These are phyloP conservation scores for Micropterix aruncella DNA, from an alignment of 2,888 invertebrate species.

Conservation along the genomic window DNA sequence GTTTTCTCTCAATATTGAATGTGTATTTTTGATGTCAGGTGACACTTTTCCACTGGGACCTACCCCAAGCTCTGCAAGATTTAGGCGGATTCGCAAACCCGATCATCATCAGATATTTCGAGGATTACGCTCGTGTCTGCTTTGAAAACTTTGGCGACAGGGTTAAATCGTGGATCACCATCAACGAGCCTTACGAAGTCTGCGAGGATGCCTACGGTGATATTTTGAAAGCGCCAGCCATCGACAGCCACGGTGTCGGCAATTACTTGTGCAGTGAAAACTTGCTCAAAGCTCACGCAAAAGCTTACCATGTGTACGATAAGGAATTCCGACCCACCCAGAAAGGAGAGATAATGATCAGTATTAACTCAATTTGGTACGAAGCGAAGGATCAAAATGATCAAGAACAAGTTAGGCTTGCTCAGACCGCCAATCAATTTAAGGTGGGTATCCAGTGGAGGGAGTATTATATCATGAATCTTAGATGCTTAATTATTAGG, in stretches of 20 bases:
- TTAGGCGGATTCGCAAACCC: constrained; percentile 41
- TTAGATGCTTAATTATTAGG: too few species aligned
- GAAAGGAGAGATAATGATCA: constrained; percentile 39
- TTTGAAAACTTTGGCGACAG: constrained; percentile 39
- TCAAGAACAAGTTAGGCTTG: constrained; percentile 27
- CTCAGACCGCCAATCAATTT: constrained; percentile 36
- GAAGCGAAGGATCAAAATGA: constrained; percentile 30
- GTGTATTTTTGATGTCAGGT: constrained; percentile 23
- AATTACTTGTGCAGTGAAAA: constrained; percentile 51
- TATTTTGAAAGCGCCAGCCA: constrained; percentile 35
- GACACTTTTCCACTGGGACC: constrained; percentile 55
- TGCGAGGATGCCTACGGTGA: constrained; percentile 40
- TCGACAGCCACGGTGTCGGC: constrained; percentile 39
- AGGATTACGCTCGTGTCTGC: constrained; percentile 39
- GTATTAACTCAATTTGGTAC: constrained; percentile 39
- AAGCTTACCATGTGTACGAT: constrained; percentile 48
- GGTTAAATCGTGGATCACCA: constrained; percentile 52
- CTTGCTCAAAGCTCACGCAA: constrained; percentile 51
- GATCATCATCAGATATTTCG: constrained; percentile 36
- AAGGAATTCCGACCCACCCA: constrained; percentile 39
- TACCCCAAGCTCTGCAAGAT: constrained; percentile 43
- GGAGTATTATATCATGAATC: too few species aligned
- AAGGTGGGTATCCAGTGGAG: constrained; percentile 27
- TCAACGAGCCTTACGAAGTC: constrained; percentile 50
- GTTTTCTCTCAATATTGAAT: too few species aligned